phyloP scores from a whole-genome alignment of 2,888 invertebrate genomes.

The Sphecodes monilicornis region DNA sequence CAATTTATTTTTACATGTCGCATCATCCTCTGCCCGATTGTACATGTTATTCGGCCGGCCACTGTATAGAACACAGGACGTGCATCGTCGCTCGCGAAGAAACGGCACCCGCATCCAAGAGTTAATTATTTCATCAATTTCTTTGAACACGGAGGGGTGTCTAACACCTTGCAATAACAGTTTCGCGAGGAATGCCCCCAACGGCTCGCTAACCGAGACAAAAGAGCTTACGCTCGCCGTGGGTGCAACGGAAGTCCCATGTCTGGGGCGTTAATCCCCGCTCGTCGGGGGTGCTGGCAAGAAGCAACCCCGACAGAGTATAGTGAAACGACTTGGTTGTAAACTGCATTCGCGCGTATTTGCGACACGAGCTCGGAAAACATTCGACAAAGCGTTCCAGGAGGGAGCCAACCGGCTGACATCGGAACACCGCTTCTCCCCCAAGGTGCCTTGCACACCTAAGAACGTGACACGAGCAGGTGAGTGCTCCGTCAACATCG shows the following conservation, averaged over 20 bases:
- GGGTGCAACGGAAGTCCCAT: background rate
- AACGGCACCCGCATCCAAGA: background rate
- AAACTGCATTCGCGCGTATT: background rate
- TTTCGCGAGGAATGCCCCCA: background rate
- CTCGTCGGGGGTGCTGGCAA: background rate
- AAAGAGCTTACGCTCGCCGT: background rate
- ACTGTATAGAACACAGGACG: background rate
- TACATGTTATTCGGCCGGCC: too few relatives aligned
- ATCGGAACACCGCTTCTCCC: conserved; percentile 44
- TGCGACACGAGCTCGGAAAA: conserved; percentile 7
- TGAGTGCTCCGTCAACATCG: conserved; percentile 75
- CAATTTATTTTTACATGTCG: too few relatives aligned
- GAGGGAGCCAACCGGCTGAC: background rate
- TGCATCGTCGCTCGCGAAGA: background rate
- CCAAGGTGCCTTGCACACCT: conserved; percentile 46
- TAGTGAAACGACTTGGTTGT: conserved; percentile 11
- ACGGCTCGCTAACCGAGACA: background rate
- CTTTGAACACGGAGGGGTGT: background rate
- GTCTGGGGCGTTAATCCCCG: background rate
- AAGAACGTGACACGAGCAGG: conserved; percentile 66
- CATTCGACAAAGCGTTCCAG: conserved; percentile 6
- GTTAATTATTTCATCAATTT: conserved; percentile 12
- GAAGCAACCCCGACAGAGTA: background rate
- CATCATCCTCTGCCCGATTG: too few relatives aligned
- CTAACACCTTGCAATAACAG: conserved; percentile 1